Conservation (phyloP, 2,888 invertebrate genomes). For the Lamproptera curius region DNA sequence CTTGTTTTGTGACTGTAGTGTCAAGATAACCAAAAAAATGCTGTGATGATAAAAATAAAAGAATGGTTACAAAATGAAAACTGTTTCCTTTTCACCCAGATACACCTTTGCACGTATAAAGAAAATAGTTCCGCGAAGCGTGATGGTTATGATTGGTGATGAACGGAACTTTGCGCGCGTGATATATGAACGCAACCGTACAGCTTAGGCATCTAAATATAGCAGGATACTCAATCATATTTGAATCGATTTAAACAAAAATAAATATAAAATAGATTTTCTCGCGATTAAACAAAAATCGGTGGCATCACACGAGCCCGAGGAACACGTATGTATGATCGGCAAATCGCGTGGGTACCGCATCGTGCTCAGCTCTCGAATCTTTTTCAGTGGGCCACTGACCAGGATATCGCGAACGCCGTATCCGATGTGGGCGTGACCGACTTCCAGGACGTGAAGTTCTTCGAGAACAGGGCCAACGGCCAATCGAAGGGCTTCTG, state of each 20-base stretch:
- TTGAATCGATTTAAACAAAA: too few species aligned
- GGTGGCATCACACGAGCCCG: not conserved
- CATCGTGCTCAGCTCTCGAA: slow-evolving; percentile 52
- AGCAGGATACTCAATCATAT: too few species aligned
- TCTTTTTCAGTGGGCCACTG: slow-evolving; percentile 95
- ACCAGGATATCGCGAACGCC: slow-evolving; percentile 96
- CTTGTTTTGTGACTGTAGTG: slow-evolving; percentile 10
- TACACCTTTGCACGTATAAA: slow-evolving; percentile 37
- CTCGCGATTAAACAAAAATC: too few species aligned
- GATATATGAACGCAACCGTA: not conserved
- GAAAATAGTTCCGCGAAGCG: slow-evolving; percentile 5
- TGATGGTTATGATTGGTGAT: not conserved
- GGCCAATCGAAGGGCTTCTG: slow-evolving; percentile 99
- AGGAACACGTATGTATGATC: slow-evolving; percentile 29
- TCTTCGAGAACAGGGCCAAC: slow-evolving; percentile 99
- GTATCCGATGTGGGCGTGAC: slow-evolving; percentile 91
- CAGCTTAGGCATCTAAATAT: too few species aligned
- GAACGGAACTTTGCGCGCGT: not conserved
- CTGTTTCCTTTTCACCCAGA: slow-evolving; percentile 72
- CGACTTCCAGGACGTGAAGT: slow-evolving; percentile 98
- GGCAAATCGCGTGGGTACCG: slow-evolving; percentile 31
- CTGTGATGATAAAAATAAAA: slow-evolving; percentile 70
- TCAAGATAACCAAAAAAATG: slow-evolving; percentile 25
- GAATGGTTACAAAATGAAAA: slow-evolving; percentile 59
- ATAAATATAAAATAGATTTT: too few species aligned